Conservation (phyloP, 92 coral and sea anemone species). For the Porites rus region DNA sequence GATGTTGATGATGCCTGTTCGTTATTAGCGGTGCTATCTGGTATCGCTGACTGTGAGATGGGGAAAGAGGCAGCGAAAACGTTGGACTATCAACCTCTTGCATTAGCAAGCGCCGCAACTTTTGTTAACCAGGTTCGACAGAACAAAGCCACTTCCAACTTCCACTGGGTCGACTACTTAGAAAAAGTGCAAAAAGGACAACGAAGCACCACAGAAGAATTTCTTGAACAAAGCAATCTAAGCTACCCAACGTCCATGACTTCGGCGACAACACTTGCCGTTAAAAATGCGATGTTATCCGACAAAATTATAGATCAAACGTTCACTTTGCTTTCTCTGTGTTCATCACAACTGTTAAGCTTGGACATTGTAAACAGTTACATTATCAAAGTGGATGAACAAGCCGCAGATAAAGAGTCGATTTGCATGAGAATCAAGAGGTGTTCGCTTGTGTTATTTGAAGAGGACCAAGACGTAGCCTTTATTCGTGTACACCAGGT, state of each 20-base stretch:
- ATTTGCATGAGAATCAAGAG: slow-evolving; percentile 14
- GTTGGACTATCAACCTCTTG: slow-evolving; percentile 57
- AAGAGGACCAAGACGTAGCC: background rate
- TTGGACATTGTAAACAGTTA: slow-evolving; percentile 29
- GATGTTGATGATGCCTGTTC: background rate
- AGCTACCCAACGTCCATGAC: slow-evolving; percentile 47
- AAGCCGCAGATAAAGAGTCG: slow-evolving; percentile 33
- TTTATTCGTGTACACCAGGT: slow-evolving; percentile 22
- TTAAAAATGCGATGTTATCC: slow-evolving; percentile 10
- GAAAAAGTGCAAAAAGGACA: background rate
- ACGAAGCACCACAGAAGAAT: slow-evolving; percentile 7
- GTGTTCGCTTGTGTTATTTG: slow-evolving; percentile 48
- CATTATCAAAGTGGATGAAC: slow-evolving; percentile 1
- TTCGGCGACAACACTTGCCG: slow-evolving; percentile 36
- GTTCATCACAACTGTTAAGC: slow-evolving; percentile 4
- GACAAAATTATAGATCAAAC: background rate
- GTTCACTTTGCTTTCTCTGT: slow-evolving; percentile 7
- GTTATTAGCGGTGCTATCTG: slow-evolving; percentile 3
- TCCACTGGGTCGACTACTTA: slow-evolving; percentile 1
- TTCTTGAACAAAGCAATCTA: slow-evolving; percentile 25
- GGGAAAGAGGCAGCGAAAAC: slow-evolving; percentile 20
- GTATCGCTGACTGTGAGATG: slow-evolving; percentile 34
- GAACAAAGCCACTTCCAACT: background rate
- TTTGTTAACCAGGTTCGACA: slow-evolving; percentile 34
- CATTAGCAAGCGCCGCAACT: slow-evolving; percentile 57